These are phyloP conservation scores for Clepsis dumicolana DNA, from an alignment of 2,888 invertebrate genomes.

Conservation along the genomic window DNA sequence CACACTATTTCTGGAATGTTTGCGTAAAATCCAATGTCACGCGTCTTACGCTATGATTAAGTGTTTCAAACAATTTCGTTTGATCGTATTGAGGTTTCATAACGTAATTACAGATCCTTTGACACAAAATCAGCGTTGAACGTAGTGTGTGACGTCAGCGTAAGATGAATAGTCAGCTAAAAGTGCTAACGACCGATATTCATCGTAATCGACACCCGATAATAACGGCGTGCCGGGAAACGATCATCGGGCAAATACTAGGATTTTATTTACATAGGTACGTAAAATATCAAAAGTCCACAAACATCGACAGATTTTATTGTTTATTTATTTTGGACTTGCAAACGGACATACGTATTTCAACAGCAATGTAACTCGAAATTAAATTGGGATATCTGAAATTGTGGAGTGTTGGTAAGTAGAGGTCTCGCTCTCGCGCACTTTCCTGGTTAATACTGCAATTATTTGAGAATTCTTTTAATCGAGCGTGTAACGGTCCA, in stretches of 20 bases:
- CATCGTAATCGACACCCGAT: conserved; percentile 57
- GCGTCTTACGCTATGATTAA: conserved; percentile 10
- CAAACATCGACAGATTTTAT: not conserved
- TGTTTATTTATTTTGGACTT: conserved; percentile 8
- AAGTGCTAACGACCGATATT: conserved; percentile 56
- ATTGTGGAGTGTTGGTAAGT: not conserved
- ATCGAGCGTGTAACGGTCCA: not conserved
- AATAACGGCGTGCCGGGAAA: conserved; percentile 56
- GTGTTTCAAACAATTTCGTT: conserved; percentile 32
- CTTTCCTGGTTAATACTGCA: not conserved
- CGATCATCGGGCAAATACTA: conserved; percentile 48
- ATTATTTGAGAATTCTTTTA: not conserved
- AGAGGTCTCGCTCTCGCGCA: not conserved
- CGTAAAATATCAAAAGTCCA: conserved; percentile 28
- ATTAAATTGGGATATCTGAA: not conserved
- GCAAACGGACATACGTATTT: not conserved
- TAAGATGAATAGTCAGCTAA: conserved; percentile 48
- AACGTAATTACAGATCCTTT: conserved; percentile 43
- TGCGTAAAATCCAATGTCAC: not conserved
- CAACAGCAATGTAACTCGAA: not conserved
- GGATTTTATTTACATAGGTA: conserved; percentile 41
- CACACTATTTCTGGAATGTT: not conserved
- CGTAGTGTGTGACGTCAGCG: conserved; percentile 30
- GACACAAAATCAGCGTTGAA: conserved; percentile 31
- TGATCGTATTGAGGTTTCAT: conserved; percentile 22